Evolutionary conservation across 2,113 vertebrate species (phyloP).

Genomic region (Zosterops borbonicus): DNA sequence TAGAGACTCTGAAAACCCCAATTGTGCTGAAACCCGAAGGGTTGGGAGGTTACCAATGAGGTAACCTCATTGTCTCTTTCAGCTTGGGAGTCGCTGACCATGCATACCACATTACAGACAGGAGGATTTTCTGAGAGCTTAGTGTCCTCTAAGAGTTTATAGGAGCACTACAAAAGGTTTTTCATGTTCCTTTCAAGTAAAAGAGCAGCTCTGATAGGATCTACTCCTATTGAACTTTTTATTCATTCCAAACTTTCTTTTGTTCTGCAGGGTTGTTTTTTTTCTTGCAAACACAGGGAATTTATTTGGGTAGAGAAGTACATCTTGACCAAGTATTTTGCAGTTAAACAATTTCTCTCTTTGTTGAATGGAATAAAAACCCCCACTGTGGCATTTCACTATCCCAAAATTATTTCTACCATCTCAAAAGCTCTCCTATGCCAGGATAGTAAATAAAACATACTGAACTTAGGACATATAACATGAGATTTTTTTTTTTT

Average conservation of each 20-base stretch:
- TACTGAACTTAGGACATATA: background rate
- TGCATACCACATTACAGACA: background rate
- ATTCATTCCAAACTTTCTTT: constrained; percentile 18
- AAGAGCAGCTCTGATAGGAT: constrained; percentile 16
- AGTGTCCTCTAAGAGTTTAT: background rate
- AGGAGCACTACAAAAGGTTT: background rate
- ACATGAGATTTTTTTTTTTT: too few species aligned
- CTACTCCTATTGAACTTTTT: background rate
- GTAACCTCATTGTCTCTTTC: background rate
- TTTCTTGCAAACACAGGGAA: constrained; percentile 6
- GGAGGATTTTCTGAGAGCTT: background rate
- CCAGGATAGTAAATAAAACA: background rate
- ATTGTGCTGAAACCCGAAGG: too few species aligned
- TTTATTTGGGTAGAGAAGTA: constrained; percentile 16
- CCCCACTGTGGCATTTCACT: background rate
- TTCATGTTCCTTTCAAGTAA: constrained; percentile 26
- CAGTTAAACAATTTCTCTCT: constrained; percentile 2
- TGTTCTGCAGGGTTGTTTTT: background rate
- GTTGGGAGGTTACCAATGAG: background rate
- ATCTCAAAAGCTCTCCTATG: background rate
- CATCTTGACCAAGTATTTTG: constrained; percentile 16
- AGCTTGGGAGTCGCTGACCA: background rate
- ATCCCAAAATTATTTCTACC: background rate
- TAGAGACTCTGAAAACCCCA: background rate
- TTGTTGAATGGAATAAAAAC: background rate